Percentiles rank a stretch among this genome's conserved stretches.
These are phyloP conservation scores for Coptodon rendalli DNA, from an alignment of 2,113 vertebrate species.

Conservation along the genomic window DNA sequence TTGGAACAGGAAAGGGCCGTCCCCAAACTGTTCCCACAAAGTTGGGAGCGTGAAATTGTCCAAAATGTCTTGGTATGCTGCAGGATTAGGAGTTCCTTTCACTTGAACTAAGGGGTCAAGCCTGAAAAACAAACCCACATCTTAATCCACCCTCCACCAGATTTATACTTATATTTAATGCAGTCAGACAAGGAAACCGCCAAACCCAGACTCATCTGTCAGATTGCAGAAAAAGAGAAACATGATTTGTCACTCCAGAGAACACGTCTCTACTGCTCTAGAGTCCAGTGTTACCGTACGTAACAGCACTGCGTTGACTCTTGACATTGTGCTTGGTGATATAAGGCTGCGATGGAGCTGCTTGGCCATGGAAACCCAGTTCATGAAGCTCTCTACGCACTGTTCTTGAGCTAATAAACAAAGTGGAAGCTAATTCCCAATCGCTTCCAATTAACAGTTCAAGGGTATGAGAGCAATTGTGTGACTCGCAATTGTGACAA, in stretches of 20 bases:
- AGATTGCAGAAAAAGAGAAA: neutral
- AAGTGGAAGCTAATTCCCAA: neutral
- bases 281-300: neutral
- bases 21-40: neutral
- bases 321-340: neutral
- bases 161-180: neutral
- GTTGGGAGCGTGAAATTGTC: neutral
- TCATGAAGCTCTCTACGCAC: neutral
- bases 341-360: neutral
- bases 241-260: neutral
- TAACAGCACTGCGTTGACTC: neutral
- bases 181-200: neutral
- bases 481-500: neutral
- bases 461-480: neutral
- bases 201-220: neutral
- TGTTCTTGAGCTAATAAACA: neutral
- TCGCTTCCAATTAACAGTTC: neutral
- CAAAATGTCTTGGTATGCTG: neutral
- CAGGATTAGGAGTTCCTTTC: neutral
- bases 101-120: neutral
- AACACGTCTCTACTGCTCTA: neutral
- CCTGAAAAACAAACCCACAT: neutral
- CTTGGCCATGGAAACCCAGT: neutral
- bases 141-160: neutral
- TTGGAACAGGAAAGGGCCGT: neutral